phyloP scores from a whole-genome alignment of 2,888 invertebrate genomes.

The Tupiocoris notatus region DNA sequence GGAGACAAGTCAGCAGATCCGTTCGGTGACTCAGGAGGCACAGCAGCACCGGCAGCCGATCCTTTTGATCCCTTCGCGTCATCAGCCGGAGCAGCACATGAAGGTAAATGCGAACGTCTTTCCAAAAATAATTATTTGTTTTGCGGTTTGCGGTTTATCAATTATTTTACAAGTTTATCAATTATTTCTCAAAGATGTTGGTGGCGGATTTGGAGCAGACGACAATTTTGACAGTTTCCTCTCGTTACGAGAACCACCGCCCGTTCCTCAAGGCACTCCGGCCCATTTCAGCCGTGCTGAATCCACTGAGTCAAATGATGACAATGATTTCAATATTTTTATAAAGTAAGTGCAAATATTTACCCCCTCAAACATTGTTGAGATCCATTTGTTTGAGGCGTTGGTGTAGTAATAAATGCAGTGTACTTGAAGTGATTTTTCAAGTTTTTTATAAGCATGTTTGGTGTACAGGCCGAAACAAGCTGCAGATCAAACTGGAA shows the following conservation, averaged over 20 bases:
- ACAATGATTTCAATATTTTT: constrained; percentile 76
- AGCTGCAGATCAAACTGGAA: constrained; percentile 52
- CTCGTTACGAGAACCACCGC: constrained; percentile 61
- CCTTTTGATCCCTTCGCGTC: constrained; percentile 55
- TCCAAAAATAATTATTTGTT: background rate
- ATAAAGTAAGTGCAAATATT: constrained; percentile 63
- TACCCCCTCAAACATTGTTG: no score
- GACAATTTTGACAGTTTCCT: constrained; percentile 58
- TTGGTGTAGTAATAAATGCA: no score
- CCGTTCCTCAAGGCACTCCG: constrained; percentile 67
- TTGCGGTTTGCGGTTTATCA: background rate
- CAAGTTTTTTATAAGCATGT: background rate
- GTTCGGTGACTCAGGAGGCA: constrained; percentile 16
- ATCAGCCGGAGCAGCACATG: constrained; percentile 19
- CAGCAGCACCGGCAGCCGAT: constrained; percentile 53
- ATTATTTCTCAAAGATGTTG: background rate
- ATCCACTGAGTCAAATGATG: constrained; percentile 76
- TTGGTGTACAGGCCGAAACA: constrained; percentile 57
- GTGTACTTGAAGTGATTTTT: background rate
- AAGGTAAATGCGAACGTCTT: background rate
- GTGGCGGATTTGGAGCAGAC: constrained; percentile 71
- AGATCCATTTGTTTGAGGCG: no score
- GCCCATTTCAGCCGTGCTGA: constrained; percentile 55
- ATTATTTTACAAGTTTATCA: background rate
- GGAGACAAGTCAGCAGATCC: constrained; percentile 50